phyloP scores from a whole-genome alignment of 2,113 vertebrate species.

The Capricornis sumatraensis region DNA sequence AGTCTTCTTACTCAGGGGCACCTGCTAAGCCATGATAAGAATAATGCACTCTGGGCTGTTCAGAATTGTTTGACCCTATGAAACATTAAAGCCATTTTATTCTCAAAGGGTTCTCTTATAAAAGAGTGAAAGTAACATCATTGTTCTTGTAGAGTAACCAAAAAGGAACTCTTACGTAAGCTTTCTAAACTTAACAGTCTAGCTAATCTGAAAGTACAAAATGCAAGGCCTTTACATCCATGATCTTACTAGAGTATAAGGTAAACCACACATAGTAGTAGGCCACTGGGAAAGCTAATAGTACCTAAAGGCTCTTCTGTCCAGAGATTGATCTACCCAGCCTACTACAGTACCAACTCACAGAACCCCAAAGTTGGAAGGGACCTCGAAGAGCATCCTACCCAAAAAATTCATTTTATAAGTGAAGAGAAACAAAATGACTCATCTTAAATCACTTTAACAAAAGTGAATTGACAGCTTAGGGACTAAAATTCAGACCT shows the following conservation, averaged over 20 bases:
- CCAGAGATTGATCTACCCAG: neutral
- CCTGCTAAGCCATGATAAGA: conserved; percentile 61
- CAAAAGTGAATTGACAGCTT: neutral
- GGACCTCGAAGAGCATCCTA: neutral
- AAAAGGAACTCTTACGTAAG: conserved; percentile 21
- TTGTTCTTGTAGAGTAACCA: conserved; percentile 39
- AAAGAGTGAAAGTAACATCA: conserved; percentile 46
- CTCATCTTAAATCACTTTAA: neutral
- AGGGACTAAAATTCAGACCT: neutral
- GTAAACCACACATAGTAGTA: neutral
- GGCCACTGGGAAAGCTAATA: neutral
- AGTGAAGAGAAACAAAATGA: neutral
- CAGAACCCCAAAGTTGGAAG: neutral
- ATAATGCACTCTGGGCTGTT: conserved; percentile 51
- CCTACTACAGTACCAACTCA: neutral
- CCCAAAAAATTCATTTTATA: neutral
- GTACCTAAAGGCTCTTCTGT: neutral
- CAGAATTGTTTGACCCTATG: conserved; percentile 54
- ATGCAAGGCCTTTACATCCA: neutral
- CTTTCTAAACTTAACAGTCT: conserved; percentile 20
- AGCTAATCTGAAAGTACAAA: neutral
- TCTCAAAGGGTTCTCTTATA: conserved; percentile 40
- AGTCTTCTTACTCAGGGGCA: conserved; percentile 36
- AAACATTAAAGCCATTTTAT: conserved; percentile 65
- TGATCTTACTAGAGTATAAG: neutral